Evolutionary conservation across 2,113 vertebrate species (phyloP).

Genomic region (Clarias batrachus): DNA sequence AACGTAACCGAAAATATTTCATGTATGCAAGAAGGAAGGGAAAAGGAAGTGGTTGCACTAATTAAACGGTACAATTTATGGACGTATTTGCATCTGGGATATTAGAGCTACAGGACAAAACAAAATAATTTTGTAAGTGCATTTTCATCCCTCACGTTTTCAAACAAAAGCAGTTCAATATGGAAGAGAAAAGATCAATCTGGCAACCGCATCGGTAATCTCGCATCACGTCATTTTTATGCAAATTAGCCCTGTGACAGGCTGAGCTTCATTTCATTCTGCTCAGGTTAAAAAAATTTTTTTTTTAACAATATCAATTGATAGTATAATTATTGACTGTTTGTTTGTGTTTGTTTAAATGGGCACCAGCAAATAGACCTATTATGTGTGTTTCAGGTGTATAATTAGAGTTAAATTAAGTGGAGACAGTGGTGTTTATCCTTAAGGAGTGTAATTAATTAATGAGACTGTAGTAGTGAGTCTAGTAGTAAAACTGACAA

Average conservation of each 20-base stretch:
- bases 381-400: neutral
- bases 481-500: neutral
- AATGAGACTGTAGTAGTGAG: neutral
- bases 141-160: neutral
- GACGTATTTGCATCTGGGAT: no score
- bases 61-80: neutral
- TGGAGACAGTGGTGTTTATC: neutral
- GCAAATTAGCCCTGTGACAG: neutral
- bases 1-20: neutral
- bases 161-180: neutral
- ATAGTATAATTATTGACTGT: neutral
- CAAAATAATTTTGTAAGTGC: neutral
- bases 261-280: neutral
- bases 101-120: neutral
- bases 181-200: rapidly evolving
- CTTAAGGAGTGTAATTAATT: neutral
- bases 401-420: neutral
- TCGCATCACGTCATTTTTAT: slow-evolving; percentile 23
- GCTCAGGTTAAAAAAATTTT: no score
- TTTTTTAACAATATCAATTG: neutral
- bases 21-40: neutral
- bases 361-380: neutral
- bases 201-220: neutral
- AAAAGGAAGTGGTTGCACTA: neutral
- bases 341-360: neutral